These are phyloP conservation scores for Colletes gigas DNA, from an alignment of 1,140 invertebrate species.

Conservation along the genomic window DNA sequence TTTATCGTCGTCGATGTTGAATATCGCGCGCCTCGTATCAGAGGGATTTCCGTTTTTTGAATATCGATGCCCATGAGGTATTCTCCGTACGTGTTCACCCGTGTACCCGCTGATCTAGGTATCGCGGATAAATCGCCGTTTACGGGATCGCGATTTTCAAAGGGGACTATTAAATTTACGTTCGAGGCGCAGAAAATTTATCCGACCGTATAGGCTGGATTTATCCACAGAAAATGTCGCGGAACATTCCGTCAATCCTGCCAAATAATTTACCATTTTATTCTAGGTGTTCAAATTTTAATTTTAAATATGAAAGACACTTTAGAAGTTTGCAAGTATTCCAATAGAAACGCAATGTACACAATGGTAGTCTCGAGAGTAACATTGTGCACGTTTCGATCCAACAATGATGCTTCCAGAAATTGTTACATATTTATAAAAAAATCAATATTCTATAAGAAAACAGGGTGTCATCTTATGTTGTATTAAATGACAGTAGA, in stretches of 20 bases:
- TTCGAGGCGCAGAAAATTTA: conserved; percentile 11
- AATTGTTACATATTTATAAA: too few species aligned
- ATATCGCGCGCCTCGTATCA: conserved; percentile 42
- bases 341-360: too few species aligned
- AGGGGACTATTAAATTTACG: conserved; percentile 20
- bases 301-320: too few species aligned
- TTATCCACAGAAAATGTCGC: background rate
- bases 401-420: too few species aligned
- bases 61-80: conserved; percentile 57
- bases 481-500: too few species aligned
- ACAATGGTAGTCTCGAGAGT: too few species aligned
- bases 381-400: too few species aligned
- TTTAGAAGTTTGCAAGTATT: too few species aligned
- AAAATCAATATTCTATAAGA: too few species aligned
- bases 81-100: conserved; percentile 38
- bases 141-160: conserved; percentile 32
- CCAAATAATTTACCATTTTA: too few species aligned
- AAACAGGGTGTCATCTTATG: too few species aligned
- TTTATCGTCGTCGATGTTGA: conserved; percentile 59
- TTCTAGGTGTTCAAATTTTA: too few species aligned
- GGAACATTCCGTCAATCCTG: background rate
- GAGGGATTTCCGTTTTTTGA: conserved; percentile 55
- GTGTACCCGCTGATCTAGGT: conserved; percentile 9
- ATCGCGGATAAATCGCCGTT: conserved; percentile 27
- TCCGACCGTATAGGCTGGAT: background rate